A percentile compares a stretch with the other conserved stretches of the same genome.
phyloP scores from a whole-genome alignment of 2,113 vertebrate genomes.

The Ibidorhyncha struthersii region DNA sequence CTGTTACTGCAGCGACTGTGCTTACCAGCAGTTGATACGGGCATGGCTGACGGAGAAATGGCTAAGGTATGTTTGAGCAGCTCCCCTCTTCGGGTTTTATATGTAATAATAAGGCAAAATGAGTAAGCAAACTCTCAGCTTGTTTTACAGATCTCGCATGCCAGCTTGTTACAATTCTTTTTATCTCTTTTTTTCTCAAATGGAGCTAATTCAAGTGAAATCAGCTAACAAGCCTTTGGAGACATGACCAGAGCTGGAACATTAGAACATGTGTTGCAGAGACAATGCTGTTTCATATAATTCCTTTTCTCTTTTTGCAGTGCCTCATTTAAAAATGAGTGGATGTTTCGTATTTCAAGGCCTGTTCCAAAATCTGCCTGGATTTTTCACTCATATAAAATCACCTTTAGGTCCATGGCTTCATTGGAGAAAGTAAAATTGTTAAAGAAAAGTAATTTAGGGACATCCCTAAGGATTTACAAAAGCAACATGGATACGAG shows the following conservation, averaged over 20 bases:
- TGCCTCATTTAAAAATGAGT: background rate
- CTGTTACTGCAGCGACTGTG: background rate
- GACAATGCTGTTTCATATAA: background rate
- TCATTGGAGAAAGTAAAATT: background rate
- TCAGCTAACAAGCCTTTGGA: background rate
- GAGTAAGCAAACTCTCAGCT: background rate
- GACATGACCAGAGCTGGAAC: background rate
- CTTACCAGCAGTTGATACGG: background rate
- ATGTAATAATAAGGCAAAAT: background rate
- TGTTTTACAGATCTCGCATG: background rate
- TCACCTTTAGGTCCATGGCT: background rate
- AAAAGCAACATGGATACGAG: background rate
- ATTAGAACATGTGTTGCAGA: background rate
- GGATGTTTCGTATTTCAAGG: background rate
- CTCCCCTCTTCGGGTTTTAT: background rate
- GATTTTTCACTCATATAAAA: background rate
- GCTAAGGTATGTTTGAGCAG: background rate
- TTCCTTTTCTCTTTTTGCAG: background rate
- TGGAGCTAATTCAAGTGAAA: background rate
- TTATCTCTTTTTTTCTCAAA: background rate
- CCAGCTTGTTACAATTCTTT: background rate
- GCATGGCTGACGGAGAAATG: background rate
- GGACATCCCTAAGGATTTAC: background rate
- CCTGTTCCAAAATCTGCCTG: background rate
- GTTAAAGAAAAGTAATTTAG: background rate